Evolutionary conservation across 1,140 invertebrate genomes (phyloP).

Genomic region (Microplitis demolitor): DNA sequence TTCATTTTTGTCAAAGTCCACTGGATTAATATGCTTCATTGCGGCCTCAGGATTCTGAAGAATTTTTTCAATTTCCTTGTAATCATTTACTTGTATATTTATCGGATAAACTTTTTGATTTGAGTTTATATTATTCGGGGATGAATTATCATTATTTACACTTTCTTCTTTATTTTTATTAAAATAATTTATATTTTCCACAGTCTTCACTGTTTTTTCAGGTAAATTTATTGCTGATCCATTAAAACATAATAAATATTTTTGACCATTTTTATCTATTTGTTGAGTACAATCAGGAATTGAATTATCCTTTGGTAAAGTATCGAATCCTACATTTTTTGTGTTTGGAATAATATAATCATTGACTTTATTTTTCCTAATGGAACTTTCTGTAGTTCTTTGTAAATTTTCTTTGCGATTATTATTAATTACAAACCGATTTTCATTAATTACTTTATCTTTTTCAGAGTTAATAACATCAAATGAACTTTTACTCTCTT

Average conservation of each 20-base stretch:
- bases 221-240: neutral
- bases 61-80: slow-evolving; percentile 6
- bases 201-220: neutral
- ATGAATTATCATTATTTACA: neutral
- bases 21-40: neutral
- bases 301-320: neutral
- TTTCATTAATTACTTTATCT: too few relatives aligned
- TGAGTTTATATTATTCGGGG: neutral
- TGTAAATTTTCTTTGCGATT: neutral
- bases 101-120: neutral
- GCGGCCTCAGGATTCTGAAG: slow-evolving; percentile 1
- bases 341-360: neutral
- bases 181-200: neutral
- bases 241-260: neutral
- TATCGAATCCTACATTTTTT: neutral
- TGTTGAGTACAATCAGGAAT: neutral
- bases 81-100: slow-evolving; percentile 13
- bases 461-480: too few relatives aligned
- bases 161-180: neutral
- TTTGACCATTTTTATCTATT: neutral
- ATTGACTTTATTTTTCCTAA: neutral
- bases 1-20: slow-evolving; percentile 3
- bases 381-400: neutral
- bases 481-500: too few relatives aligned
- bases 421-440: neutral